Evolutionary conservation across 2,113 vertebrate species (phyloP).

Genomic region (Balaeniceps rex): DNA sequence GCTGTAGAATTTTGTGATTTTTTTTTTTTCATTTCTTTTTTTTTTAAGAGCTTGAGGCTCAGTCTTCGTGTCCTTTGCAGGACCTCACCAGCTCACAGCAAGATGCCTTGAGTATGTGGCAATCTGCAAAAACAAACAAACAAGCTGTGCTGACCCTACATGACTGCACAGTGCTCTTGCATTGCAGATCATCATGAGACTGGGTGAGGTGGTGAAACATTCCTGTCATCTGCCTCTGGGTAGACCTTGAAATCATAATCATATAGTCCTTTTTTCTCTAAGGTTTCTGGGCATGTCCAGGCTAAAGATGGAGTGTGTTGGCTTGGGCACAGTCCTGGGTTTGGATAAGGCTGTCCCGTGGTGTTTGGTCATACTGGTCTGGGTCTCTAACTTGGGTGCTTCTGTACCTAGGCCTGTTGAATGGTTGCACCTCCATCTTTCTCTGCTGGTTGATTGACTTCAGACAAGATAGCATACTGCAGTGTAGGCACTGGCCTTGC

Average conservation of each 20-base stretch:
- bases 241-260: background rate
- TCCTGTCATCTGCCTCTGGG: background rate
- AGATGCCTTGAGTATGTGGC: background rate
- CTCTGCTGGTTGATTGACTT: background rate
- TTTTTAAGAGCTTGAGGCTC: background rate
- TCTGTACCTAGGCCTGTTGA: background rate
- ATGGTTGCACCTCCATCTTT: background rate
- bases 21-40: background rate
- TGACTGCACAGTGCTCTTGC: background rate
- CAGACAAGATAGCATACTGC: background rate
- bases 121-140: background rate
- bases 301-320: background rate
- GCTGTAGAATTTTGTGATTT: background rate
- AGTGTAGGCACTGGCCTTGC: background rate
- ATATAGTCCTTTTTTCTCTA: background rate
- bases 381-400: background rate
- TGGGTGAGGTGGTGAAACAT: background rate
- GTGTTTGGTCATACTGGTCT: background rate
- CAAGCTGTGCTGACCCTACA: background rate
- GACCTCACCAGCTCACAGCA: background rate
- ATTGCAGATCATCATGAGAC: background rate
- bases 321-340: background rate
- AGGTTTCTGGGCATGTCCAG: background rate
- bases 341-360: background rate
- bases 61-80: background rate